Percentiles rank a stretch among this genome's conserved stretches.
Conservation (phyloP, 2,113 vertebrate species). For the Trichomycterus rosablanca region DNA sequence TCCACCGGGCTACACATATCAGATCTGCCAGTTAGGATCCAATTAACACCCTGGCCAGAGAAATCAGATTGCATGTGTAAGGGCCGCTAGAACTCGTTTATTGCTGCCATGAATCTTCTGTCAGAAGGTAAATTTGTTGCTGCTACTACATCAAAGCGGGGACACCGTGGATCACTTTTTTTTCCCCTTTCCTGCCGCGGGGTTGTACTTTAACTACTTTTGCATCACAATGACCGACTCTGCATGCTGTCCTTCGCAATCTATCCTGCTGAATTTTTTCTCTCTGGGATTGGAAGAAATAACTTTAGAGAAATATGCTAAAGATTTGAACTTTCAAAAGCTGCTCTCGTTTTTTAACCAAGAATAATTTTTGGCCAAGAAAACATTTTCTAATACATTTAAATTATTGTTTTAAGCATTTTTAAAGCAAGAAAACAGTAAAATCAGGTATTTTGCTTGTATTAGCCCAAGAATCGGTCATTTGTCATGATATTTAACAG, state of each 20-base stretch:
- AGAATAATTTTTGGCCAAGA: too few species aligned
- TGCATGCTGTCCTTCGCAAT: constrained; percentile 67
- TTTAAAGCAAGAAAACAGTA: too few species aligned
- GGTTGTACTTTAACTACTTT: constrained; percentile 90
- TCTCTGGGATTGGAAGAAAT: too few species aligned
- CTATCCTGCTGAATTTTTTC: too few species aligned
- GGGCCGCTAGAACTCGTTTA: constrained; percentile 95
- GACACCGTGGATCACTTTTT: constrained; percentile 69
- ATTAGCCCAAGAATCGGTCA: too few species aligned
- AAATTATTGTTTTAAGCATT: too few species aligned
- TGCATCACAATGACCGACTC: constrained; percentile 81
- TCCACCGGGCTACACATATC: constrained; percentile 93
- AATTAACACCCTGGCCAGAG: constrained; percentile 99
- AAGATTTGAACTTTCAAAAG: too few species aligned
- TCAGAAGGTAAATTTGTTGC: constrained; percentile 97
- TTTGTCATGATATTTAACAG: too few species aligned
- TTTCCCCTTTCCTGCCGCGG: constrained; percentile 68
- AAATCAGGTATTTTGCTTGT: too few species aligned
- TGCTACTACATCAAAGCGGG: constrained; percentile 90
- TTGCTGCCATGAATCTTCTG: constrained; percentile 97
- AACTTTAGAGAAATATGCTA: too few species aligned
- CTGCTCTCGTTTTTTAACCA: too few species aligned
- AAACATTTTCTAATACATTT: too few species aligned
- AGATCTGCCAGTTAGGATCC: constrained; percentile 99
- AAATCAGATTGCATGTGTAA: constrained; percentile 97